These are phyloP conservation scores for Apotomis betuletana DNA, from an alignment of 2,888 invertebrate genomes.

Conservation along the genomic window DNA sequence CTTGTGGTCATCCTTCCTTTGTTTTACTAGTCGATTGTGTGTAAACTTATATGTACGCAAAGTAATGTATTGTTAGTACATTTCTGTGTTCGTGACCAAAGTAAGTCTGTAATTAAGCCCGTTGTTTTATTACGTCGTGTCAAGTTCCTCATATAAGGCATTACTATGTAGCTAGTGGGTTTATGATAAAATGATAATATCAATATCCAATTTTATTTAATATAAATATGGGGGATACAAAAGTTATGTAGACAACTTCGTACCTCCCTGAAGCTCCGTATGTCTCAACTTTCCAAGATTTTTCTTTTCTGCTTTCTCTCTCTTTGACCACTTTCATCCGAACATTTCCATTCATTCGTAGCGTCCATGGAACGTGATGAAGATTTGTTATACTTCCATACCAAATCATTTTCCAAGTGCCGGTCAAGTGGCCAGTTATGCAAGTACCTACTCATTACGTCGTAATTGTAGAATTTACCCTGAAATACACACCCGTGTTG, in stretches of 20 bases:
- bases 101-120: neutral
- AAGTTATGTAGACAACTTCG: no score
- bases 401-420: neutral
- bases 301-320: no score
- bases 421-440: neutral
- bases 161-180: no score
- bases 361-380: no score
- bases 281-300: no score
- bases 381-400: no score
- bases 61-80: slow-evolving; percentile 24
- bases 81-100: slow-evolving; percentile 2
- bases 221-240: no score
- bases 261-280: no score
- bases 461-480: neutral
- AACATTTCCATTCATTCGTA: no score
- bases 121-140: slow-evolving; percentile 8
- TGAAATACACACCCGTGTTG: neutral
- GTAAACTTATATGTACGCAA: slow-evolving; percentile 34
- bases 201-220: no score
- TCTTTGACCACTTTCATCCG: no score
- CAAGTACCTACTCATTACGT: neutral
- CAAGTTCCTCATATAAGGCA: neutral
- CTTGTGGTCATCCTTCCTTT: slow-evolving; percentile 37
- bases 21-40: slow-evolving; percentile 39
- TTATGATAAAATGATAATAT: no score